These are phyloP conservation scores for Lacanobia oleracea DNA, from an alignment of 2,888 invertebrate genomes.

Conservation along the genomic window DNA sequence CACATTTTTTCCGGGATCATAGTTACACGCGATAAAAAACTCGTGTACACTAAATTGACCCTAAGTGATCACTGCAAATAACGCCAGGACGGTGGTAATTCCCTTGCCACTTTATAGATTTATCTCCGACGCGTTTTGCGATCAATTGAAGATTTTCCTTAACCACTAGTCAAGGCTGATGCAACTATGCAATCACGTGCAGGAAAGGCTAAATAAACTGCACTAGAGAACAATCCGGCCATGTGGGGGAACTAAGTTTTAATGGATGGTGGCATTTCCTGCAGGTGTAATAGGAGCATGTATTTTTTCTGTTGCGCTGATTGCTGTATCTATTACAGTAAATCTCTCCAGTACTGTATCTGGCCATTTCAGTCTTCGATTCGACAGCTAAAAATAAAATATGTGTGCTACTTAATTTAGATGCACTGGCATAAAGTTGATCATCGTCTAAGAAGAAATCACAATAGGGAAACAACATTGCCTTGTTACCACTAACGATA, in stretches of 20 bases:
- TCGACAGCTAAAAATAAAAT: no score
- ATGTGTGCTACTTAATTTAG: background rate
- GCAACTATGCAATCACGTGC: slow-evolving; percentile 50
- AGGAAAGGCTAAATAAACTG: slow-evolving; percentile 52
- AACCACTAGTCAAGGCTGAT: slow-evolving; percentile 63
- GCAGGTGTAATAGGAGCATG: background rate
- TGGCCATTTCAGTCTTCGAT: background rate
- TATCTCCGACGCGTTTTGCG: slow-evolving; percentile 30
- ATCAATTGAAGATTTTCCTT: slow-evolving; percentile 69
- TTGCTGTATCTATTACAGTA: background rate
- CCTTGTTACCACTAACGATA: background rate
- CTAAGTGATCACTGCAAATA: slow-evolving; percentile 3
- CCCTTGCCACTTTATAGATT: slow-evolving; percentile 38
- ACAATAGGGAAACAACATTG: background rate
- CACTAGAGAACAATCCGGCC: slow-evolving; percentile 35
- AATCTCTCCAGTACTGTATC: background rate
- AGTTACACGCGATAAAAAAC: slow-evolving; percentile 20
- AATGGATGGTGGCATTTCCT: slow-evolving; percentile 17
- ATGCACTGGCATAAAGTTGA: background rate
- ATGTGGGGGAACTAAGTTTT: slow-evolving; percentile 18
- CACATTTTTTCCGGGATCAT: slow-evolving; percentile 12
- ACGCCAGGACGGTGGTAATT: slow-evolving; percentile 37
- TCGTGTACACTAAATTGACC: slow-evolving; percentile 5
- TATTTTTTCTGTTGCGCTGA: background rate
- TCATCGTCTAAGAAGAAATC: background rate